Base-by-base conservation (phyloP, 1,140 invertebrate species). In the Thaumatotibia leucotreta region DNA sequence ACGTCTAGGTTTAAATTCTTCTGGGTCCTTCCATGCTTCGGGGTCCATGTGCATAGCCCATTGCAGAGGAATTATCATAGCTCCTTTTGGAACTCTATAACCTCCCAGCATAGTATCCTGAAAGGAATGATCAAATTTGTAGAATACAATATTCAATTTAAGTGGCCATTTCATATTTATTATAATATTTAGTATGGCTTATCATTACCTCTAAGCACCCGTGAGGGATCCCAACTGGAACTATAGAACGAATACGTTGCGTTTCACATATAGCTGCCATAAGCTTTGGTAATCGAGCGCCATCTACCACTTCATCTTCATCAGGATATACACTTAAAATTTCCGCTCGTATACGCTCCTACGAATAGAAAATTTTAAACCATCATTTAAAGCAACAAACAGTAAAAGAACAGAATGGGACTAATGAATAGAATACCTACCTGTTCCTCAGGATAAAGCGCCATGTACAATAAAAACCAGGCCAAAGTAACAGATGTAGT, bases 401-500 rank as follows among this genome's bases (percentile, higher is more conserved):
- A 32, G 9, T 20, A 39, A 23, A 39, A 64, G 2, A 63, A 39
- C 14, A 39, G 17, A 5, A 33, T 17, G n/a, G n/a, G n/a, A n/a
- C n/a, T n/a, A n/a, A 31, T 14, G 11, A 61, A 27, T 27, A 29
- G 2, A 69, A 70, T 58, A 20, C 65, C 89, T 63, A 92, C 91
- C 93, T 96, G 92, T 67, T 96, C 93, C 2, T 95, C 91, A 8
- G 94, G 95, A 90, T 97, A 85, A 23, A 93, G 86, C 0, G 96
- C 94, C 92, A 98, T 94, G 66, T 95, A 95, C 4, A 99, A 89
- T 9, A 98, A 87, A 72, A 97, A 95, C 97, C 98, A 99, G 11
- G 95, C 93, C 8, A 98, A 80, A 0, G 97, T 96, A 0, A 96
- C 95, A 22, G 97, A 88, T 0, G 97, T 96, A 0, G 98, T 98